These are phyloP conservation scores for Trachymyrmex cornetzi DNA, from an alignment of 1,140 invertebrate genomes.

Conservation along the genomic window DNA sequence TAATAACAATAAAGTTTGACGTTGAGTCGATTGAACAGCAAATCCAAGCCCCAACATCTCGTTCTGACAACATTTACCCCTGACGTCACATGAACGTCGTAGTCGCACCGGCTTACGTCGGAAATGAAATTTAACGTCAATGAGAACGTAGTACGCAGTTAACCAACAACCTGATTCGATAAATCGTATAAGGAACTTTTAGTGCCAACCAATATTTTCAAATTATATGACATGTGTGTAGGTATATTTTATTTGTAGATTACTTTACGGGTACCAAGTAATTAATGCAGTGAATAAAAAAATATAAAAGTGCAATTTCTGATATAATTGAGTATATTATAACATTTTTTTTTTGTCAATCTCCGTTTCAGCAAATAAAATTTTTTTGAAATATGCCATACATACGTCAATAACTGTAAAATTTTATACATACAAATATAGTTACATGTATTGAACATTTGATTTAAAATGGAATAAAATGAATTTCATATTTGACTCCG, in stretches of 20 bases:
- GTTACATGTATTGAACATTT: not conserved
- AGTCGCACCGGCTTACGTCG: constrained; percentile 27
- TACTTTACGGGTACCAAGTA: not conserved
- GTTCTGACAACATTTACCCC: constrained; percentile 29
- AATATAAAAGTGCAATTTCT: not conserved
- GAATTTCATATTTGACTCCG: not conserved
- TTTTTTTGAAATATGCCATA: not conserved
- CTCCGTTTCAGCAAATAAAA: not conserved
- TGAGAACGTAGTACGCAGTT: constrained; percentile 19
- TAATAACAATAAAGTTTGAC: constrained; percentile 71
- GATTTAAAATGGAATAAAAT: not conserved
- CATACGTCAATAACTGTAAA: not conserved
- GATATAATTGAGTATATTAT: not conserved
- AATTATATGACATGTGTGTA: constrained; percentile 1
- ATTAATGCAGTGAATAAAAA: not conserved
- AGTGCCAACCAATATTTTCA: not conserved
- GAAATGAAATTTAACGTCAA: constrained; percentile 55
- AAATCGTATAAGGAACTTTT: constrained; percentile 43
- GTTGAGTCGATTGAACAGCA: constrained; percentile 36
- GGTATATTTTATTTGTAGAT: constrained; percentile 12
- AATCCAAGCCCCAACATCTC: constrained; percentile 7
- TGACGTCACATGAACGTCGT: constrained; percentile 42
- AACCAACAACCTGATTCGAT: constrained; percentile 37
- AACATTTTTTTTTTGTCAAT: not conserved
- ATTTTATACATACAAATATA: not conserved